Percentiles rank a stretch among this genome's conserved stretches.
phyloP scores from a whole-genome alignment of 2,888 invertebrate species.

The Drosophila rellima region DNA sequence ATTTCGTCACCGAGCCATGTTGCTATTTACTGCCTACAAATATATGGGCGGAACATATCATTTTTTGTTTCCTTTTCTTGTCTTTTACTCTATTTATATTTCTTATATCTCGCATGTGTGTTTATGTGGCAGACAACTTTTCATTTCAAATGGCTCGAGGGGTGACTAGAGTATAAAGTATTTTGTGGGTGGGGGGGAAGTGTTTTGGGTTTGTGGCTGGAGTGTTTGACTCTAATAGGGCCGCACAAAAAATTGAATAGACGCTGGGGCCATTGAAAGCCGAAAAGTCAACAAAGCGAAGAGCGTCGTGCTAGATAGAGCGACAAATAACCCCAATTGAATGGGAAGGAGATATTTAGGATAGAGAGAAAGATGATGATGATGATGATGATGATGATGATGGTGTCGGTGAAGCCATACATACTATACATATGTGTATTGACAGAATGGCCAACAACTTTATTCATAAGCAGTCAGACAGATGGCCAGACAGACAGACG shows the following conservation, averaged over 20 bases:
- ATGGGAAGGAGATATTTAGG: conserved; percentile 28
- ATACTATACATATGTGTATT: conserved; percentile 52
- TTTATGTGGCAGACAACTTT: conserved; percentile 72
- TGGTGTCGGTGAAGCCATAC: conserved; percentile 37
- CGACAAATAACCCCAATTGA: conserved; percentile 83
- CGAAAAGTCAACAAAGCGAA: conserved; percentile 76
- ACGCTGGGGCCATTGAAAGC: conserved; percentile 74
- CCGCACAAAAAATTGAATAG: conserved; percentile 75
- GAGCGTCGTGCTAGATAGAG: conserved; percentile 65
- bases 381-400: conserved; percentile 46
- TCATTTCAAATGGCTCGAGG: conserved; percentile 75
- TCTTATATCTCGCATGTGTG: conserved; percentile 46
- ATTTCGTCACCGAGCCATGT: conserved; percentile 71
- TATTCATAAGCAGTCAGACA: conserved; percentile 76
- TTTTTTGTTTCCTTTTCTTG: conserved; percentile 38
- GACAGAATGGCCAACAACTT: conserved; percentile 78
- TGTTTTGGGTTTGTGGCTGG: conserved; percentile 23
- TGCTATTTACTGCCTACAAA: conserved; percentile 76
- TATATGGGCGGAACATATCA: conserved; percentile 58
- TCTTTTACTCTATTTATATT: conserved; percentile 24
- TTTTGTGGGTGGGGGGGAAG: too few relatives aligned
- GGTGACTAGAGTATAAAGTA: conserved; percentile 15
- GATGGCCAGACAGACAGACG: conserved; percentile 50
- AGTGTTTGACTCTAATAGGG: conserved; percentile 59
- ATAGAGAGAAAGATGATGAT: conserved; percentile 4